These are phyloP conservation scores for Orcinus orca DNA, from an alignment of 2,113 vertebrate genomes.

Conservation along the genomic window DNA sequence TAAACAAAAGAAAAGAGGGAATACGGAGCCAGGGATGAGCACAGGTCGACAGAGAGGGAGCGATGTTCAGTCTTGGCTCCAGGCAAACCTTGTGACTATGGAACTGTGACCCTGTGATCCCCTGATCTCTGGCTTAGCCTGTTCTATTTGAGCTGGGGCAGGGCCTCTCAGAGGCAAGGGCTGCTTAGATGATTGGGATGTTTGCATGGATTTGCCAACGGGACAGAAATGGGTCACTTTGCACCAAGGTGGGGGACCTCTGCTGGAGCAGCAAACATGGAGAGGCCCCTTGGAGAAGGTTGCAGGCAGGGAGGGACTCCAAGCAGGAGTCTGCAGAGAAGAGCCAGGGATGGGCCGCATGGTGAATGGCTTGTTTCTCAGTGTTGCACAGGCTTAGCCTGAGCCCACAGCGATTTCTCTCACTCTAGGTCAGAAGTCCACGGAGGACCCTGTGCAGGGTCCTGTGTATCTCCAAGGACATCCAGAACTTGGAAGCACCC, in stretches of 20 bases:
- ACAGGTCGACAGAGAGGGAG: not conserved
- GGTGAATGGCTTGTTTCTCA: not conserved
- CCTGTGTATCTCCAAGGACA: not conserved
- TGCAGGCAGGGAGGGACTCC: fast-evolving
- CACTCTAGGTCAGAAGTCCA: not conserved
- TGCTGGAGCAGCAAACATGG: not conserved
- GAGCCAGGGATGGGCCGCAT: no score
- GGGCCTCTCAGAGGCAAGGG: not conserved
- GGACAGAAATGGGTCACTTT: not conserved
- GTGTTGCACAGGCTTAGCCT: not conserved
- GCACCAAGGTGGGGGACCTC: no score
- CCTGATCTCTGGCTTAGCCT: not conserved
- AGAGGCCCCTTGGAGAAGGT: not conserved
- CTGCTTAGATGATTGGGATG: not conserved
- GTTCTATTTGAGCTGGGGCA: not conserved
- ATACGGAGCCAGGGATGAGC: not conserved
- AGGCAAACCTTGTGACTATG: not conserved
- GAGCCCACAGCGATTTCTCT: not conserved
- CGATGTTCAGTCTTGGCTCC: not conserved
- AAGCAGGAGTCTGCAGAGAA: not conserved
- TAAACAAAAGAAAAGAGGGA: not conserved
- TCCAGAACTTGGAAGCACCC: not conserved
- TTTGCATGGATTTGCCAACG: not conserved
- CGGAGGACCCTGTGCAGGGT: not conserved
- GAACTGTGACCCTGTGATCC: no score